Conservation (phyloP, 2,888 invertebrate species). For the Hybos culiciformis region DNA sequence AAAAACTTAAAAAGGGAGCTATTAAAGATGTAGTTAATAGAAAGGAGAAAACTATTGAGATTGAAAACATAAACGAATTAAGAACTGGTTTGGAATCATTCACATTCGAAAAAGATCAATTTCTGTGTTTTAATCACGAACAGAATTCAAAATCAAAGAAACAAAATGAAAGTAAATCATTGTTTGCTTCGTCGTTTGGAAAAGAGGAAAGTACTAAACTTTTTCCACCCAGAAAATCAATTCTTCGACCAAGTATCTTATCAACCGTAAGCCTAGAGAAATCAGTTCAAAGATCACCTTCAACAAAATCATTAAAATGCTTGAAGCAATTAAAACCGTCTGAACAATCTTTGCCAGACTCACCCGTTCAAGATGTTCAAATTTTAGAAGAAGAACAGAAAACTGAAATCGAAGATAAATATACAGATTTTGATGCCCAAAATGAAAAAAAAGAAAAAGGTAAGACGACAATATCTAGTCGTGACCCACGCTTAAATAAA, state of each 20-base stretch:
- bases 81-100: constrained; percentile 31
- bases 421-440: too few species aligned
- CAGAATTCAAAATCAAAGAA: too few species aligned
- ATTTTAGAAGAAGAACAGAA: too few species aligned
- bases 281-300: neutral
- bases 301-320: neutral
- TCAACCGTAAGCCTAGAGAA: neutral
- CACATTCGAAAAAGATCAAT: constrained; percentile 29
- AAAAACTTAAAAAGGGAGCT: constrained; percentile 18
- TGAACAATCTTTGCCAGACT: constrained; percentile 10
- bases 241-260: too few species aligned
- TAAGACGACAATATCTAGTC: constrained; percentile 20
- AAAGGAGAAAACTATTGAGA: constrained; percentile 24
- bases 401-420: too few species aligned
- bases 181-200: neutral
- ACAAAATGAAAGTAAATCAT: too few species aligned
- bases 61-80: constrained; percentile 28
- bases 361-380: constrained; percentile 8
- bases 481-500: constrained; percentile 33
- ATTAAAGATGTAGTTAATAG: too few species aligned
- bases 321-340: constrained; percentile 22
- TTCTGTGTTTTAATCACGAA: constrained; percentile 14
- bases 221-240: neutral
- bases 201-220: neutral
- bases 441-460: neutral